Percentiles rank a stretch among this genome's conserved stretches.
These are phyloP conservation scores for Aepyceros melampus DNA, from an alignment of 2,113 vertebrate species.

Conservation along the genomic window DNA sequence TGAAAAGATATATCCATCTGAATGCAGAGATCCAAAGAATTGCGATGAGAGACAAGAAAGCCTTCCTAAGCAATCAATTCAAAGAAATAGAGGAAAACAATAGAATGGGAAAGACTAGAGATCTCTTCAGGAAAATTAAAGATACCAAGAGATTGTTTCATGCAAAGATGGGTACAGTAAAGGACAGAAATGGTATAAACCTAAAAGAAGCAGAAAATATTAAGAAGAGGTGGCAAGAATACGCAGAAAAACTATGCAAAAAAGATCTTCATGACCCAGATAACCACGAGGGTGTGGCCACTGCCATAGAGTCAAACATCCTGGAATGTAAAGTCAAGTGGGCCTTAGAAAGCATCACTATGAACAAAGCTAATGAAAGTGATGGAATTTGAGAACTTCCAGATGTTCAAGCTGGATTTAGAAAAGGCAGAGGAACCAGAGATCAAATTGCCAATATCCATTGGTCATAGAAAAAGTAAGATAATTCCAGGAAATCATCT, in stretches of 20 bases:
- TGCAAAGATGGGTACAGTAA: background rate
- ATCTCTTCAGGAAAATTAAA: background rate
- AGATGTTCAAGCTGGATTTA: background rate
- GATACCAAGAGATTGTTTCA: background rate
- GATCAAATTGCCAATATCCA: background rate
- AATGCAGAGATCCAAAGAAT: background rate
- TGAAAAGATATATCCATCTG: background rate
- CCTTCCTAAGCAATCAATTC: background rate
- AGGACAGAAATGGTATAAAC: background rate
- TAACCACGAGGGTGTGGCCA: background rate
- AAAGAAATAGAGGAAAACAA: background rate
- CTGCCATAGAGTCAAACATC: background rate
- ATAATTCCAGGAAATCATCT: background rate
- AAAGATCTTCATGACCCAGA: background rate
- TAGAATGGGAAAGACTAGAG: background rate
- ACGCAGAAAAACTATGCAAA: background rate
- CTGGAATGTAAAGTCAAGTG: background rate
- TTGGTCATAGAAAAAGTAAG: background rate
- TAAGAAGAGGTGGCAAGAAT: background rate
- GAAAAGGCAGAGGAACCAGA: background rate
- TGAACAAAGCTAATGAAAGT: background rate
- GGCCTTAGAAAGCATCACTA: background rate
- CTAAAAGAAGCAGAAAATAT: background rate
- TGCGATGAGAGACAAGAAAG: rapidly evolving
- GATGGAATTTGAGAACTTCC: background rate